Percentiles rank a stretch among this genome's conserved stretches.
Evolutionary conservation across 2,888 invertebrate species (phyloP).

Genomic region (Microplitis deprimator): DNA sequence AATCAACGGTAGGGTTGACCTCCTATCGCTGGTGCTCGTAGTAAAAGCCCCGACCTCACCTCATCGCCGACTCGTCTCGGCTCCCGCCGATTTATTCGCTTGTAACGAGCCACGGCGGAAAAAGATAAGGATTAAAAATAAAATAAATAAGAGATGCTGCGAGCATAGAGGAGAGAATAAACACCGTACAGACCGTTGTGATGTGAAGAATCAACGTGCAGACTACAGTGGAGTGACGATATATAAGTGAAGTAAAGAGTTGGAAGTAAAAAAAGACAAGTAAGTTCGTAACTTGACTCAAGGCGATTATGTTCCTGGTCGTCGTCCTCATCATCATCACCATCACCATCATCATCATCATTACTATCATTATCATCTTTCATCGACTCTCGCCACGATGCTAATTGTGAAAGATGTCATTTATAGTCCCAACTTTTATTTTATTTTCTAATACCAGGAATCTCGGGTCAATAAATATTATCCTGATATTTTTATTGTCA

Average conservation of each 20-base stretch:
- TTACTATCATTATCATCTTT: conserved; percentile 48
- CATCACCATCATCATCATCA: conserved; percentile 48
- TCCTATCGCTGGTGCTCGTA: conserved; percentile 55
- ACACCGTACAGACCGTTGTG: conserved; percentile 3
- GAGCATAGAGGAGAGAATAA: conserved; percentile 30
- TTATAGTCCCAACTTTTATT: background rate
- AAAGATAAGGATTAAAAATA: conserved; percentile 26
- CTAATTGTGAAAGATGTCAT: conserved; percentile 33
- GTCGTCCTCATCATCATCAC: conserved; percentile 46
- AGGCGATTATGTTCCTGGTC: conserved; percentile 44
- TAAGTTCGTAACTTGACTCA: conserved; percentile 37
- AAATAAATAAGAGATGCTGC: conserved; percentile 48
- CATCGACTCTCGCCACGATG: conserved; percentile 26
- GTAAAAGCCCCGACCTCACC: conserved; percentile 57
- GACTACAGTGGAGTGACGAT: conserved; percentile 34
- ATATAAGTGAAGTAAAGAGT: conserved; percentile 24
- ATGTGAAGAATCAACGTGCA: conserved; percentile 13
- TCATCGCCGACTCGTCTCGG: conserved; percentile 39
- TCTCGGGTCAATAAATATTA: background rate
- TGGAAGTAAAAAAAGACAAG: conserved; percentile 16
- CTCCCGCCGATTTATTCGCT: conserved; percentile 60
- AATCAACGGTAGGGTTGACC: conserved; percentile 57
- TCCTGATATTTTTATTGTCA: background rate
- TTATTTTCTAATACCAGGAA: background rate
- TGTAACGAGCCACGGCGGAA: conserved; percentile 56